Percentiles rank a stretch among this genome's conserved stretches.
Conservation (phyloP, 2,113 vertebrate genomes). For the Peucedramus taeniatus region DNA sequence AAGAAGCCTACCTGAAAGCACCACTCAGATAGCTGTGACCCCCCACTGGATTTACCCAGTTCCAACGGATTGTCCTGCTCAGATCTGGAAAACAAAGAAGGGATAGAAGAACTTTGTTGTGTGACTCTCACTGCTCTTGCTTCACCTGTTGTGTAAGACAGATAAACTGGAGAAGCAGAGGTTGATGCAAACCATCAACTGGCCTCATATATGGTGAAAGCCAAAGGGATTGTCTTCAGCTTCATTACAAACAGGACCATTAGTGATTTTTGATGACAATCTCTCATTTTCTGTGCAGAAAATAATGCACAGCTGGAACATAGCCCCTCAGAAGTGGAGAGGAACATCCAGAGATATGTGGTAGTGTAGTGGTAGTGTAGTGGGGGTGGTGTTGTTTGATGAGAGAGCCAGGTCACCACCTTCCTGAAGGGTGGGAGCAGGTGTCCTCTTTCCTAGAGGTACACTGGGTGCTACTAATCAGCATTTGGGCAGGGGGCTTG, state of each 20-base stretch:
- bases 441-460: fast-evolving
- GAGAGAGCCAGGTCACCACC: not conserved
- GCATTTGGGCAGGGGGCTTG: not conserved
- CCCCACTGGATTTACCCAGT: not conserved
- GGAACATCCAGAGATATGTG: fast-evolving
- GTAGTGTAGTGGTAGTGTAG: too few species aligned
- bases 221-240: not conserved
- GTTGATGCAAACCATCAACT: not conserved
- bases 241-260: not conserved
- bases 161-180: not conserved
- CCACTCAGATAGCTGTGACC: fast-evolving
- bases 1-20: not conserved
- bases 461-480: not conserved
- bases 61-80: not conserved
- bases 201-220: not conserved
- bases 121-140: fast-evolving
- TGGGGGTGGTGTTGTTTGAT: not conserved
- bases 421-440: not conserved
- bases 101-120: not conserved
- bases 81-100: not conserved
- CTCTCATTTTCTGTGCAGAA: not conserved
- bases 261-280: not conserved
- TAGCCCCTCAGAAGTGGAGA: not conserved
- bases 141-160: fast-evolving
- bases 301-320: not conserved